Conservation (phyloP, 2,113 vertebrate genomes). For the Nestor notabilis region DNA sequence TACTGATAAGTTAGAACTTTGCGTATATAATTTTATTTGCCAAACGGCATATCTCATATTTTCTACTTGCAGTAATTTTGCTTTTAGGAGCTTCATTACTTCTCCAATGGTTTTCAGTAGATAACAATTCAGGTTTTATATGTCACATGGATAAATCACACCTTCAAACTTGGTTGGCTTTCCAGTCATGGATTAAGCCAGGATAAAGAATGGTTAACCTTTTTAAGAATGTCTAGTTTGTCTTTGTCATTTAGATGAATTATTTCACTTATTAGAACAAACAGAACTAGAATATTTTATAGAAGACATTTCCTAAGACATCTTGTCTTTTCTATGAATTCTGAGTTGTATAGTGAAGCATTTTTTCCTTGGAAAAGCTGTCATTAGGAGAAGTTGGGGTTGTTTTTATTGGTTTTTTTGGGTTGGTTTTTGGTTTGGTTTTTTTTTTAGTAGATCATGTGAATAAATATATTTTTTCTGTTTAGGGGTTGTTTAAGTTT, state of each 20-base stretch:
- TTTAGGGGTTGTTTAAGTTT: background rate
- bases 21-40: background rate
- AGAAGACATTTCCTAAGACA: background rate
- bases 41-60: background rate
- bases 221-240: background rate
- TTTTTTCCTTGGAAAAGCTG: background rate
- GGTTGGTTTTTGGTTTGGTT: too few relatives aligned
- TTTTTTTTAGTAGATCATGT: background rate
- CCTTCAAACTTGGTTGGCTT: background rate
- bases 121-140: background rate
- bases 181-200: background rate
- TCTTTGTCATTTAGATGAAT: background rate
- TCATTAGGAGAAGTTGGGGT: background rate
- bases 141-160: background rate
- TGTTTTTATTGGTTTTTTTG: too few relatives aligned
- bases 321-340: background rate
- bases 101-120: background rate
- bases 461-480: background rate
- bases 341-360: background rate
- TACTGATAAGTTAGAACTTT: background rate
- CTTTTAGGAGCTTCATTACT: background rate
- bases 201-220: background rate
- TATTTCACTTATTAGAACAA: background rate
- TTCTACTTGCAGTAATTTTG: background rate
- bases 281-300: background rate